Evolutionary conservation across 2,888 invertebrate genomes (phyloP).

Genomic region (Anarsia innoxiella): DNA sequence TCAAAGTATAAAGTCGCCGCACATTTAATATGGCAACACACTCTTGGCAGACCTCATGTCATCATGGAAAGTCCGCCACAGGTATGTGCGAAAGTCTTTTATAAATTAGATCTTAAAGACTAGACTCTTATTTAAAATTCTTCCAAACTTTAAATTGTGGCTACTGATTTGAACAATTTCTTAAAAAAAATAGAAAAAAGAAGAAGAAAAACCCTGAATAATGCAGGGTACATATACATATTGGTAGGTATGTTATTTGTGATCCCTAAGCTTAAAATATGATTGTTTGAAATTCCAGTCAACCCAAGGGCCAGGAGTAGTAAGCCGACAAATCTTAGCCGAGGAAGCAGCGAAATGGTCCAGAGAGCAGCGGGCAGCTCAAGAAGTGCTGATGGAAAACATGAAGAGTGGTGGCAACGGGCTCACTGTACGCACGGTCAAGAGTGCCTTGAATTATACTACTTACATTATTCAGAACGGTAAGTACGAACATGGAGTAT

Average conservation of each 20-base stretch:
- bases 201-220: too few species aligned
- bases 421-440: constrained; percentile 57
- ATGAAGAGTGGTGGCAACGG: constrained; percentile 67
- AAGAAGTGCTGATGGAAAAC: constrained; percentile 66
- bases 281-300: too few species aligned
- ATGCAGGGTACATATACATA: too few species aligned
- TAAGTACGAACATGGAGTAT: too few species aligned
- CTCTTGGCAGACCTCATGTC: constrained; percentile 62
- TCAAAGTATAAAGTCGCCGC: constrained; percentile 62
- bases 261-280: too few species aligned
- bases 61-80: constrained; percentile 67
- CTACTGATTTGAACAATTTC: too few species aligned
- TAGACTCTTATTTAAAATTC: too few species aligned
- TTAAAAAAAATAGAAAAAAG: too few species aligned
- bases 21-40: constrained; percentile 65
- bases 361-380: constrained; percentile 59
- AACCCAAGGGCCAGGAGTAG: constrained; percentile 59
- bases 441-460: constrained; percentile 41
- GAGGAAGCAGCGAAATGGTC: constrained; percentile 70
- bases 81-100: too few species aligned
- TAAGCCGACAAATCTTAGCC: constrained; percentile 60
- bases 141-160: too few species aligned
- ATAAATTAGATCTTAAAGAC: too few species aligned
- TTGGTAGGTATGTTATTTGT: too few species aligned
- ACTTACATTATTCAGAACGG: constrained; percentile 63